phyloP scores from a whole-genome alignment of 2,888 invertebrate genomes.

The Hoplodrina ambigua region DNA sequence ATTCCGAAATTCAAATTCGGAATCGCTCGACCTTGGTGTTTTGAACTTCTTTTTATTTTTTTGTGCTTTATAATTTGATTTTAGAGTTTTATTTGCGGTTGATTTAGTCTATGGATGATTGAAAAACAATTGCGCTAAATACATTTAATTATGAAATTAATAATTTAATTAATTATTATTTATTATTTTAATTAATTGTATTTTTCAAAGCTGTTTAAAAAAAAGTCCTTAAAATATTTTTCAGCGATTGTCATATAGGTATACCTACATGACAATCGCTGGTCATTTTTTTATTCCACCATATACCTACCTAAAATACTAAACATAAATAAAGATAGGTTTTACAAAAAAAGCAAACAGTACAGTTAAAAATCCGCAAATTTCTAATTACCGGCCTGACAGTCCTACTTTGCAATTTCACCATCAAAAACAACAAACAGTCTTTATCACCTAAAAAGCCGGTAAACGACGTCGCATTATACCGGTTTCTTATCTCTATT shows the following conservation, averaged over 20 bases:
- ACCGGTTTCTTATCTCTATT: slow-evolving; percentile 78
- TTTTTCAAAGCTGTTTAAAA: neutral
- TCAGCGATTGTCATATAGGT: neutral
- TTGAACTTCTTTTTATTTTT: slow-evolving; percentile 58
- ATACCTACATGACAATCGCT: no score
- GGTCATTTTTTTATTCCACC: neutral
- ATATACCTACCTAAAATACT: neutral
- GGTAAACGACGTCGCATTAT: slow-evolving; percentile 62
- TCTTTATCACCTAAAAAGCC: slow-evolving; percentile 59
- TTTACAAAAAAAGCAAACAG: neutral
- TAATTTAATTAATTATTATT: no score
- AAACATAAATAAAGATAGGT: neutral
- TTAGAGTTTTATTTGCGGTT: slow-evolving; percentile 16
- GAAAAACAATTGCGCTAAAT: slow-evolving; percentile 1
- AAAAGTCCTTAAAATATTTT: neutral
- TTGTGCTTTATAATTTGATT: slow-evolving; percentile 45
- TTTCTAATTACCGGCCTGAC: slow-evolving; percentile 35
- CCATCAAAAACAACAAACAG: slow-evolving; percentile 58
- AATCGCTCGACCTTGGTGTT: slow-evolving; percentile 84
- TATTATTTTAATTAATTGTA: neutral
- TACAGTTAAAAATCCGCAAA: slow-evolving; percentile 26
- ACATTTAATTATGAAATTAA: neutral
- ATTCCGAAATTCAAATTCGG: slow-evolving; percentile 86
- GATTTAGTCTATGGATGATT: neutral
- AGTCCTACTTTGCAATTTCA: slow-evolving; percentile 42